These are phyloP conservation scores for Stenodera caucasica DNA, from an alignment of 2,888 invertebrate species.

Conservation along the genomic window DNA sequence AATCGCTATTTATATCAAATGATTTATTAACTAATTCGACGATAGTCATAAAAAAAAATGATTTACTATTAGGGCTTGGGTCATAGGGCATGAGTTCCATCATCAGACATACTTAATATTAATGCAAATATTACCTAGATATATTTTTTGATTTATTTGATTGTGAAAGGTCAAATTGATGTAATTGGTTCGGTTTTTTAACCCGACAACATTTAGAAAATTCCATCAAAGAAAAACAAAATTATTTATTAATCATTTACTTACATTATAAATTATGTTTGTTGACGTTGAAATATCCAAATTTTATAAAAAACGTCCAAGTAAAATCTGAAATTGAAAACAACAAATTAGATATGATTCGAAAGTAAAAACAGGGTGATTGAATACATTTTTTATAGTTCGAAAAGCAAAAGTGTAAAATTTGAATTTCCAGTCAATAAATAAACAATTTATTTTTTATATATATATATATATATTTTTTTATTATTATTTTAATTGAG, in stretches of 20 bases:
- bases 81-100: conserved; percentile 33
- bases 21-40: neutral
- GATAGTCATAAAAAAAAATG: conserved; percentile 33
- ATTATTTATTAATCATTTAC: neutral
- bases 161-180: neutral
- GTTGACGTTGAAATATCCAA: neutral
- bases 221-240: too few relatives aligned
- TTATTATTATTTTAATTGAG: too few relatives aligned
- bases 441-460: neutral
- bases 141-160: neutral
- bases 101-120: conserved; percentile 20
- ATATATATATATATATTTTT: too few relatives aligned
- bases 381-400: too few relatives aligned
- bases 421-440: neutral
- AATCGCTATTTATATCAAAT: neutral
- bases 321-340: neutral
- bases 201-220: neutral
- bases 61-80: conserved; percentile 28
- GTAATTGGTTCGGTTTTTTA: neutral
- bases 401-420: too few relatives aligned
- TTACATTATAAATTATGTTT: neutral
- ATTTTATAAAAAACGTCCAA: neutral
- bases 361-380: neutral
- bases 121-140: conserved; percentile 26
- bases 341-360: neutral